Evolutionary conservation across 2,113 vertebrate species (phyloP), one percentile per base, ranked within the genome.

Genomic region (Scartelaos histophorus): DNA sequence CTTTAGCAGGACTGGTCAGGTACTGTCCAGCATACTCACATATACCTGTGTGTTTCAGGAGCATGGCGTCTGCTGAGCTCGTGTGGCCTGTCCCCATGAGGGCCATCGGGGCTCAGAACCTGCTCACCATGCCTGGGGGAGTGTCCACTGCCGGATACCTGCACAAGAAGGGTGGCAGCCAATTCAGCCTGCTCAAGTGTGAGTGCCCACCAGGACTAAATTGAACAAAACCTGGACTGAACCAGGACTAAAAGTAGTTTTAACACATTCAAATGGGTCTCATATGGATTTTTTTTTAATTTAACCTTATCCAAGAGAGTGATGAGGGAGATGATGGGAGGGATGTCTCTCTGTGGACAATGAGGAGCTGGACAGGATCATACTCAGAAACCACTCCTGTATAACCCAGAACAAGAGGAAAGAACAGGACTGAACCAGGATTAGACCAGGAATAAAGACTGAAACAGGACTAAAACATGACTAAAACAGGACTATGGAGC

Each of bases 151-250:
- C 95, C 0, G 97, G 97, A 1, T 99, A 99, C 84, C 93, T 99
- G 62, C 98, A 99, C 89, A 99, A 99, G 92, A 98, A 98, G 82
- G 97, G 97, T n/a, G 97, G 96, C 12, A 99, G 95, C 46, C 97
- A 98, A 85, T 94, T 98, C 85, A 97, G 97, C 85, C 93, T 98
- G 66, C 88, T 96, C 88, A 97, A 95, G 82, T 99, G 97, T 99
- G 90, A 96, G 97, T 94, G 64, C 15, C 2, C 17, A 15, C 16
- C 13, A 47, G 35, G 34, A 21, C 29, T 35, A 15, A 6, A 61
- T 25, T 35, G 5, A 25, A 1, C 57, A 12, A 17, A n/a, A 54
- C 9, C 17, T 21, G 19, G n/a, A 54, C 53, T 21, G 2, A n/a
- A 54, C 19, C 51, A 54, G 17, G 19, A 54, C 17, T 54, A n/a